These are phyloP conservation scores for Drosophila ohnishii DNA, from an alignment of 1,140 invertebrate species.

Conservation along the genomic window DNA sequence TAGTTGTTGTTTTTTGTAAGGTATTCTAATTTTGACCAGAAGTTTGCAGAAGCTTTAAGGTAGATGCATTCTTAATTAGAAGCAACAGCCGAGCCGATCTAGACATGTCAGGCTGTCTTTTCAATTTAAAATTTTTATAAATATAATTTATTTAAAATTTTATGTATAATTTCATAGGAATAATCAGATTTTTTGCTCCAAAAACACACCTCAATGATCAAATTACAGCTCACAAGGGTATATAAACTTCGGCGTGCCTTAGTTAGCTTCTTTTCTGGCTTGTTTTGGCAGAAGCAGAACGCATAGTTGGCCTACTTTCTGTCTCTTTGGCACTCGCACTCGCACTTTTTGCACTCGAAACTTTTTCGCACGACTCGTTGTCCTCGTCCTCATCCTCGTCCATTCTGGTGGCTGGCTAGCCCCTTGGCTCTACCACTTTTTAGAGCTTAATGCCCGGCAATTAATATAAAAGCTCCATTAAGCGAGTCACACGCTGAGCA, in stretches of 20 bases:
- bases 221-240: background rate
- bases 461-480: slow-evolving; percentile 46
- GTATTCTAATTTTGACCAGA: slow-evolving; percentile 2
- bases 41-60: background rate
- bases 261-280: background rate
- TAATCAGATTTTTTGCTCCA: too few relatives aligned
- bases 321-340: background rate
- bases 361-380: slow-evolving; percentile 12
- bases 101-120: too few relatives aligned
- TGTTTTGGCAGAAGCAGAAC: slow-evolving; percentile 9
- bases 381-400: background rate
- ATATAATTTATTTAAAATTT: too few relatives aligned
- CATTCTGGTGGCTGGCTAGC: background rate
- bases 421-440: slow-evolving; percentile 4
- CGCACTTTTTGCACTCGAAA: slow-evolving; percentile 2
- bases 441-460: slow-evolving; percentile 43
- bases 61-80: too few relatives aligned
- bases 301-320: slow-evolving; percentile 50
- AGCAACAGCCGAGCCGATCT: too few relatives aligned
- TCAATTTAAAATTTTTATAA: too few relatives aligned
- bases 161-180: too few relatives aligned
- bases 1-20: background rate
- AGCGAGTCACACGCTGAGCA: slow-evolving; percentile 14
- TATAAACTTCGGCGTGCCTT: background rate
- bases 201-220: background rate